Evolutionary conservation across 2,797 vertebrate genomes (phyloP).

Genomic region (Spinibarbus caldwelli): DNA sequence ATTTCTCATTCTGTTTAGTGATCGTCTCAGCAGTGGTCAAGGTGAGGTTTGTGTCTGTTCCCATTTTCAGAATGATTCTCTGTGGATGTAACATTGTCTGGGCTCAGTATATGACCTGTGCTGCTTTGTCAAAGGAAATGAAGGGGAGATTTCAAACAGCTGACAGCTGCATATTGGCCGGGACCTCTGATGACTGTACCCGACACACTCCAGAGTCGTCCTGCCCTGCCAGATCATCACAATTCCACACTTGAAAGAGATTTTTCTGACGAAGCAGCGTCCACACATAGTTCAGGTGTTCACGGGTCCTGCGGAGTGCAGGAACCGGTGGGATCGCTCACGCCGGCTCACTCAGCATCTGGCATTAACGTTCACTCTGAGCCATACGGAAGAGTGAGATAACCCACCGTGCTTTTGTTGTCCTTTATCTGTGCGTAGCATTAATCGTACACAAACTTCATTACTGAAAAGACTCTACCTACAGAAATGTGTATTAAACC

Average conservation of each 20-base stretch:
- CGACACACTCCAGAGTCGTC: conserved; percentile 3
- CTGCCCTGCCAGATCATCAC: conserved; percentile 40
- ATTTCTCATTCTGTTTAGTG: conserved; percentile 11
- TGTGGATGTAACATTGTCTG: not conserved
- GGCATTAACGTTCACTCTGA: conserved; percentile 28
- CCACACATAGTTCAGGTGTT: conserved; percentile 38
- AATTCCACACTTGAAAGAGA: conserved; percentile 9
- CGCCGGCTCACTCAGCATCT: conserved; percentile 28
- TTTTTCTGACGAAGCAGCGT: conserved; percentile 28
- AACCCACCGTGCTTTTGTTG: conserved; percentile 3
- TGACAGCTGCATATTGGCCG: conserved; percentile 11
- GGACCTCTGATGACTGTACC: conserved; percentile 31
- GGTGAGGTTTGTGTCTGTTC: conserved; percentile 8
- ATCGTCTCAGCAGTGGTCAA: conserved; percentile 21
- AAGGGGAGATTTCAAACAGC: conserved; percentile 27
- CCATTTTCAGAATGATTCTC: not conserved
- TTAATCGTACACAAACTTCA: not conserved
- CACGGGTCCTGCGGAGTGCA: conserved; percentile 19
- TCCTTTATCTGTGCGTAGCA: not conserved
- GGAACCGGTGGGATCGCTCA: too few species aligned
- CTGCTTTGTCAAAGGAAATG: conserved; percentile 32
- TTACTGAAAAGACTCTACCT: not conserved
- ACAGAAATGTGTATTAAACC: conserved; percentile 29
- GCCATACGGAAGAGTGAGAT: not conserved
- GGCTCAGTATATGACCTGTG: conserved; percentile 12